Base-by-base conservation (phyloP, 2,888 invertebrate genomes). In the Andrena haemorrhoa region DNA sequence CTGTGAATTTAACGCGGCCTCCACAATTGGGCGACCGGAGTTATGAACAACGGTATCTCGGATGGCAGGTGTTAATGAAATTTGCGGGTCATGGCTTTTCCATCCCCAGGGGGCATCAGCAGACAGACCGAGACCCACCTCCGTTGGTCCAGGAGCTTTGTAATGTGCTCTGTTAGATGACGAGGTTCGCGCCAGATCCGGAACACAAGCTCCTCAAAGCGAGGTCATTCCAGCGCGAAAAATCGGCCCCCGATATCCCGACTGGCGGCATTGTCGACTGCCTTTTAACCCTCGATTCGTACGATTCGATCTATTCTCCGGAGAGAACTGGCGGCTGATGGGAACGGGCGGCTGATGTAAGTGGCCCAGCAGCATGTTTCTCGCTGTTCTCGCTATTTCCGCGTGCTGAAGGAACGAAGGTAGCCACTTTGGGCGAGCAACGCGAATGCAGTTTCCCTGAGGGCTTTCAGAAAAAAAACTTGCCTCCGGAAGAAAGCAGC, bases 21-120 rank as follows among this genome's bases (percentile, higher is more conserved):
- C 73, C 65, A 78, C 83, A 85, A 86, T 85, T 79, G 86, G 86
- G 35, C 63, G 58, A 70, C 75, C 84, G 85, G 85, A 89, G 83
- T 89, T 89, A 88, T 84, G 85, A 81, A 86, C 83, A 90, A 88
- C 85, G 88, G 86, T 90, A 90, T 91, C 89, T 89, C 88, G 86
- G 83, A 74, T 82, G 88, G 89, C 87, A 82, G 90, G 90, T 90
- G 91, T 91, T 92, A 92, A 92, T 92, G 92, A 92, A 92, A 93
- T 92, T 92, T 91, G 90, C 90, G 89, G 91, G 88, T 91, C 90
- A 86, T 90, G 88, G 89, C 88, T 89, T 90, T 89, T 88, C 84
- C 84, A 87, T 75, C 82, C 91, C 87, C 90, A 84, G 60, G 89
- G 86, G 90, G 87, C 75, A 75, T n/a, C 73, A 23, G 1, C 23